Conservation (phyloP, 2,888 invertebrate genomes). For the Heliconius erato region DNA sequence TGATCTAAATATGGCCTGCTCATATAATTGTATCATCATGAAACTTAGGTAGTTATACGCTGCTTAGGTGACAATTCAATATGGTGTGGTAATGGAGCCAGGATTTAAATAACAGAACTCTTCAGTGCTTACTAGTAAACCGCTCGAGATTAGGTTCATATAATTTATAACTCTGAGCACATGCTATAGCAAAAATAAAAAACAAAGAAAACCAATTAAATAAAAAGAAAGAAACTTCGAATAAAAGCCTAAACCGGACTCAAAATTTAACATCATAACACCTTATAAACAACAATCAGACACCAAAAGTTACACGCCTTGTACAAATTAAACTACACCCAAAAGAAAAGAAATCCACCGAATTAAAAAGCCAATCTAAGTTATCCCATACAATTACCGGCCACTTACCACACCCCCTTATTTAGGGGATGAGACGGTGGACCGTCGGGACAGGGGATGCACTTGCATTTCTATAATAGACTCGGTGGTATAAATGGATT, state of each 20-base stretch:
- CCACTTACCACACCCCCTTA: constrained; percentile 77
- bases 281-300: constrained; percentile 29
- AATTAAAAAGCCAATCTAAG: constrained; percentile 85
- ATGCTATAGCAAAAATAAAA: too few species aligned
- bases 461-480: constrained; percentile 60
- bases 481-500: constrained; percentile 37
- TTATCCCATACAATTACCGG: constrained; percentile 83
- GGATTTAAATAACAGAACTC: too few species aligned
- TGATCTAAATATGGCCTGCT: too few species aligned
- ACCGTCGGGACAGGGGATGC: constrained; percentile 52
- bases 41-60: too few species aligned
- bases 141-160: too few species aligned
- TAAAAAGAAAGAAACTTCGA: not conserved
- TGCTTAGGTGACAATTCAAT: too few species aligned
- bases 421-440: constrained; percentile 58
- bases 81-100: too few species aligned
- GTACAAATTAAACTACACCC: constrained; percentile 46
- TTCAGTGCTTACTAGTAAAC: too few species aligned
- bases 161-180: too few species aligned
- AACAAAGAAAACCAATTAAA: not conserved
- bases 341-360: constrained; percentile 56
- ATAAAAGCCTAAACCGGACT: not conserved
- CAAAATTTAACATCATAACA: constrained; percentile 17
- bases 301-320: constrained; percentile 8
- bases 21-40: too few species aligned